phyloP scores from a whole-genome alignment of 2,113 vertebrate species.

The Willisornis vidua region DNA sequence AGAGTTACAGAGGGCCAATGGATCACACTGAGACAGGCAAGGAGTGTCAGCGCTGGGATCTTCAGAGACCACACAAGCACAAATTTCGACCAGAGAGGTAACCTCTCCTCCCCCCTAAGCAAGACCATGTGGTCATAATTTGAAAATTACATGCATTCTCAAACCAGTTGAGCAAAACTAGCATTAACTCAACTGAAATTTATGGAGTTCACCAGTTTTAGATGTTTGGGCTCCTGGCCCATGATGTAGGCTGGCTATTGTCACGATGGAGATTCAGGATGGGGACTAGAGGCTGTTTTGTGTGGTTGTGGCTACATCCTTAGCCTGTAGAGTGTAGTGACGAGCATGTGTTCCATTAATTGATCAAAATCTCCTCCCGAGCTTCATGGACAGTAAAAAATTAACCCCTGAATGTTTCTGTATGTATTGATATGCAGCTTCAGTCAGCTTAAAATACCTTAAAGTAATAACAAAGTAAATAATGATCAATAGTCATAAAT shows the following conservation, averaged over 20 bases:
- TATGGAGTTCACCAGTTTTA: neutral
- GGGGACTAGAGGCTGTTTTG: neutral
- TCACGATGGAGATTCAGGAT: neutral
- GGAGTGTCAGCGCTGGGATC: slow-evolving; percentile 97
- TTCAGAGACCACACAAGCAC: slow-evolving; percentile 91
- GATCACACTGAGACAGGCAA: slow-evolving; percentile 94
- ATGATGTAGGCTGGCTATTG: neutral
- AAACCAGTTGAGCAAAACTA: neutral
- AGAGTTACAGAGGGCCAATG: slow-evolving; percentile 95
- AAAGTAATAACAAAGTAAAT: neutral
- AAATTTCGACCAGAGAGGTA: slow-evolving; percentile 92
- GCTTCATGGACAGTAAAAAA: neutral
- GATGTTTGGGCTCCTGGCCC: neutral
- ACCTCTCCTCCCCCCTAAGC: neutral
- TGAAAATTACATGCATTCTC: neutral
- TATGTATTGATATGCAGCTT: neutral
- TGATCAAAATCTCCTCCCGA: neutral
- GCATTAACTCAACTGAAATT: neutral
- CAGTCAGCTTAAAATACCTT: neutral
- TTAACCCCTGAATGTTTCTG: neutral
- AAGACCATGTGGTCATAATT: neutral
- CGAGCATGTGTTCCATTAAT: neutral
- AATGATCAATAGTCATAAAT: neutral
- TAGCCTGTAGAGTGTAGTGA: neutral
- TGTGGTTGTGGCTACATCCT: neutral